A percentile compares a stretch with the other conserved stretches of the same genome.
Evolutionary conservation across 1,140 invertebrate genomes (phyloP).

Genomic region (Brevipalpus yothersi): DNA sequence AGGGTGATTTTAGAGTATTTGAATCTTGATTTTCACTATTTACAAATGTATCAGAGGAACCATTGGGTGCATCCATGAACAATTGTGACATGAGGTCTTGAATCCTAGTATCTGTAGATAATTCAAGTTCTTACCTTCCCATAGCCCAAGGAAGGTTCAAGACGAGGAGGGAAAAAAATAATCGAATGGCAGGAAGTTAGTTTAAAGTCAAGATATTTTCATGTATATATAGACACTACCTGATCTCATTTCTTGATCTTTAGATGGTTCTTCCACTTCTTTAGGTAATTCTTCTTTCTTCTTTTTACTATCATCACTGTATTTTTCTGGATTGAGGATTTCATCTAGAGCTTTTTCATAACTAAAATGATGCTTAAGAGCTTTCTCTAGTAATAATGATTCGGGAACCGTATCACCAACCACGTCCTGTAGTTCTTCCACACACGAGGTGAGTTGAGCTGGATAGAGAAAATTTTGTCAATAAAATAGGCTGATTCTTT

Average conservation of each 20-base stretch:
- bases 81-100: neutral
- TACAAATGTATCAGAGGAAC: neutral
- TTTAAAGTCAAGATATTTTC: neutral
- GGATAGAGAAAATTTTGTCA: slow-evolving; percentile 8
- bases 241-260: neutral
- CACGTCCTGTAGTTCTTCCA: slow-evolving; percentile 52
- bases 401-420: slow-evolving; percentile 35
- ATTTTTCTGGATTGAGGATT: neutral
- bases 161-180: neutral
- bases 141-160: neutral
- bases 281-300: neutral
- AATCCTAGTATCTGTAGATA: neutral
- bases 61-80: neutral
- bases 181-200: neutral
- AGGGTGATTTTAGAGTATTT: too few species aligned
- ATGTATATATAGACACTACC: neutral
- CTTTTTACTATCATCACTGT: neutral
- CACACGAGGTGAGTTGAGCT: slow-evolving; percentile 48
- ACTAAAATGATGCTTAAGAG: slow-evolving; percentile 3
- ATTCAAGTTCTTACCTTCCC: neutral
- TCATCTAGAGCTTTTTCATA: slow-evolving; percentile 3
- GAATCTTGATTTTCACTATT: neutral
- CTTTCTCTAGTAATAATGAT: neutral
- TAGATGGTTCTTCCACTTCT: neutral
- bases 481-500: neutral